A percentile compares a stretch with the other conserved stretches of the same genome.
phyloP scores from a whole-genome alignment of 2,797 vertebrate species.

The Tenualosa ilisha region DNA sequence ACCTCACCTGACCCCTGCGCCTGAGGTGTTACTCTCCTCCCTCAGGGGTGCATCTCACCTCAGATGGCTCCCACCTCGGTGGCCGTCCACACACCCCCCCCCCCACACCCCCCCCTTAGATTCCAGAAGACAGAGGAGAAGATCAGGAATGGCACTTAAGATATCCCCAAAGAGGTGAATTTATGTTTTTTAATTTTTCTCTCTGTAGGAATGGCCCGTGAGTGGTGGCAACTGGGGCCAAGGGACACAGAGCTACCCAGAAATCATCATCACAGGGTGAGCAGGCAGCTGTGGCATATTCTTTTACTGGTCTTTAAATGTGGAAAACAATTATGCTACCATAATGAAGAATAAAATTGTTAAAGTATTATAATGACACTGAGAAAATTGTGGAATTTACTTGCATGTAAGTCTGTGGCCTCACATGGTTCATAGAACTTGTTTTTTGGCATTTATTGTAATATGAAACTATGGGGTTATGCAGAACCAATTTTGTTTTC shows the following conservation, averaged over 20 bases:
- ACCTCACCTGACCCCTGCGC: neutral
- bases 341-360: no score
- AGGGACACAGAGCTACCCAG: conserved; percentile 93
- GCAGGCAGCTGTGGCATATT: conserved; percentile 44
- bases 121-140: neutral
- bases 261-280: conserved; percentile 98
- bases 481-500: no score
- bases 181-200: conserved; percentile 13
- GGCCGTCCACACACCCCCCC: no score
- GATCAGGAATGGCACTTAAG: neutral
- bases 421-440: no score
- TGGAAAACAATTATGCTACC: no score
- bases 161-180: neutral
- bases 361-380: no score
- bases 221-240: conserved; percentile 97
- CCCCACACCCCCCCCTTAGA: neutral
- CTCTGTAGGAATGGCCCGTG: conserved; percentile 90
- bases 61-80: neutral
- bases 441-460: no score
- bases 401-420: no score
- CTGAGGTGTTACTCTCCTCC: conserved; percentile 3
- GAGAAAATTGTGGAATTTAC: no score
- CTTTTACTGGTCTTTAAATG: no score
- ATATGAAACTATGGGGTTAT: no score
- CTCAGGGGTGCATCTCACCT: neutral